phyloP scores from a whole-genome alignment of 2,797 vertebrate genomes.

The Hoplostethus mediterraneus region DNA sequence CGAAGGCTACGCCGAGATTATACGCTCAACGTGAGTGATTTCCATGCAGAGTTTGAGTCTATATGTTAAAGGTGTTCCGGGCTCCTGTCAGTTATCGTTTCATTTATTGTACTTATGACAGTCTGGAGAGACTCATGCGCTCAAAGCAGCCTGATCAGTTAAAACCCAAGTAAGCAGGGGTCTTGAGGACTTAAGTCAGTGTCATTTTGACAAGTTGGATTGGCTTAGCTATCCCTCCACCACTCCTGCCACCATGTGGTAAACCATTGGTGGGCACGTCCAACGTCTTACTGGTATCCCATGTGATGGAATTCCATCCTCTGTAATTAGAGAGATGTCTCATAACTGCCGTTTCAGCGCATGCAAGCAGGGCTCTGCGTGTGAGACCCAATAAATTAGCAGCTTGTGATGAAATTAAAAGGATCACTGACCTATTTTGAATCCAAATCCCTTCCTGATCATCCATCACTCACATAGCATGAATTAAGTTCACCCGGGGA shows the following conservation, averaged over 20 bases:
- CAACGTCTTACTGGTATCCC: slow-evolving; percentile 47
- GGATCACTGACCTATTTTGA: slow-evolving; percentile 53
- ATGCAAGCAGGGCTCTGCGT: slow-evolving; percentile 23
- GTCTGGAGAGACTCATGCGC: slow-evolving; percentile 5
- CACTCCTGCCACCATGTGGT: slow-evolving; percentile 47
- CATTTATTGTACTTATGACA: slow-evolving; percentile 25
- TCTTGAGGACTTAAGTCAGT: slow-evolving; percentile 40
- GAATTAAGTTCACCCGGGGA: slow-evolving; percentile 37
- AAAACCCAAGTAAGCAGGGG: slow-evolving; percentile 25
- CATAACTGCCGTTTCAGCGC: slow-evolving; percentile 44
- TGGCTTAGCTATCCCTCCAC: slow-evolving; percentile 35
- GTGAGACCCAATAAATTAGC: slow-evolving; percentile 66
- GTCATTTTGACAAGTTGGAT: slow-evolving; percentile 49
- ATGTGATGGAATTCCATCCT: slow-evolving; percentile 51
- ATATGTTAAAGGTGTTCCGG: slow-evolving; percentile 26
- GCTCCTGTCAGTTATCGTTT: slow-evolving; percentile 20
- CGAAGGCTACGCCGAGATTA: slow-evolving; percentile 16
- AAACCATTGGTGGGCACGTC: slow-evolving; percentile 51
- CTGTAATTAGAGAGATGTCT: slow-evolving; percentile 64
- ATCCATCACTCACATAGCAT: slow-evolving; percentile 42
- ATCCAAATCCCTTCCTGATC: slow-evolving; percentile 35
- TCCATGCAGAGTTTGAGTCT: slow-evolving; percentile 24
- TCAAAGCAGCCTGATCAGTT: slow-evolving; percentile 16
- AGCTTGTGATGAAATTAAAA: slow-evolving; percentile 63
- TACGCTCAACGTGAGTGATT: slow-evolving; percentile 33